phyloP scores from a whole-genome alignment of 2,797 vertebrate species.

The Poecilia picta region DNA sequence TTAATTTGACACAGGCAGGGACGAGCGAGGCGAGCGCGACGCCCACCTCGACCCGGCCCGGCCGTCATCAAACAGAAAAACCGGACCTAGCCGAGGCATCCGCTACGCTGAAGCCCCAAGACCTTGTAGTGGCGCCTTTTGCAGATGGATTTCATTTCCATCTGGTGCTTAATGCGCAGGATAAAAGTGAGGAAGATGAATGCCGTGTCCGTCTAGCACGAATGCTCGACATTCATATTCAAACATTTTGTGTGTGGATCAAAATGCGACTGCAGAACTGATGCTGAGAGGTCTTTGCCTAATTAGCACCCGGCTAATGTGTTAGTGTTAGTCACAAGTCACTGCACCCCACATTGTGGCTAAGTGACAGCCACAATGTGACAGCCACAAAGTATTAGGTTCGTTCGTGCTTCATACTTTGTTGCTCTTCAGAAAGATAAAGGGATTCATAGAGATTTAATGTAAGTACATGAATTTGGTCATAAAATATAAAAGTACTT shows the following conservation, averaged over 20 bases:
- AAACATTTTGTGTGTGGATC: slow-evolving; percentile 22
- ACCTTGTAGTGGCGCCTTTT: slow-evolving; percentile 50
- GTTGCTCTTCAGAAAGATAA: neutral
- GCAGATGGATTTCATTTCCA: slow-evolving; percentile 60
- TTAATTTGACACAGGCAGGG: slow-evolving; percentile 74
- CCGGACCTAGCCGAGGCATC: slow-evolving; percentile 37
- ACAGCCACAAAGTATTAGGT: neutral
- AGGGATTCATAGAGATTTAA: neutral
- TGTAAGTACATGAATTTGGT: neutral
- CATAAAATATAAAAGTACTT: neutral
- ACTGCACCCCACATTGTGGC: neutral
- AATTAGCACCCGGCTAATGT: slow-evolving; percentile 17
- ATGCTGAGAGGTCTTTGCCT: slow-evolving; percentile 14
- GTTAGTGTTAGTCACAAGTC: slow-evolving; percentile 28
- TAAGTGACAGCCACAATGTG: neutral
- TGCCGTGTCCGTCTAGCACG: slow-evolving; percentile 9
- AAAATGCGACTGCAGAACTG: slow-evolving; percentile 29
- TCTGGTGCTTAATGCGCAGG: slow-evolving; percentile 44
- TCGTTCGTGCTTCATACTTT: neutral
- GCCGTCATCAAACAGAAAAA: slow-evolving; percentile 60
- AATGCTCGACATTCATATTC: slow-evolving; percentile 15
- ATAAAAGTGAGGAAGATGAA: slow-evolving; percentile 45
- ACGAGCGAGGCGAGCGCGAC: slow-evolving; percentile 42
- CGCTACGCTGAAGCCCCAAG: slow-evolving; percentile 50
- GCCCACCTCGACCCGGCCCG: slow-evolving; percentile 8